These are phyloP conservation scores for Cephalopachus bancanus DNA, from an alignment of 2,797 vertebrate species.

Conservation along the genomic window DNA sequence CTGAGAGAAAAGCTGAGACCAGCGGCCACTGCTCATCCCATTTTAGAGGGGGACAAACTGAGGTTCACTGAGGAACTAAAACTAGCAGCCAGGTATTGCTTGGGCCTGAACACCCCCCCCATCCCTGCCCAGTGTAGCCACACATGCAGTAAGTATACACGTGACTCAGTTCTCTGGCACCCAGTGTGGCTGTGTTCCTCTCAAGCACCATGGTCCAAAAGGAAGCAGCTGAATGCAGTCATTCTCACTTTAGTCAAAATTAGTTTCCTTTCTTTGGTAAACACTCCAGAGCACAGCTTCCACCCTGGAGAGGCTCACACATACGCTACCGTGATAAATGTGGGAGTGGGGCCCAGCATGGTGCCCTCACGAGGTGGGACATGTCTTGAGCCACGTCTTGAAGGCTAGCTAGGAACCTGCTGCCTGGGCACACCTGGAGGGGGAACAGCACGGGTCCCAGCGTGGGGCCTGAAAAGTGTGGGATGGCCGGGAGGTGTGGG, in stretches of 20 bases:
- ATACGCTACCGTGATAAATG: background rate
- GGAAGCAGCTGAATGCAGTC: background rate
- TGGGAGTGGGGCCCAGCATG: background rate
- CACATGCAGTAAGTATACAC: background rate
- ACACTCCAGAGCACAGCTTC: background rate
- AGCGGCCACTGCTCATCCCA: background rate
- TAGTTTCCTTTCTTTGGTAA: constrained; percentile 37
- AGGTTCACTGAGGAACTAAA: background rate
- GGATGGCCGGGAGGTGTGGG: background rate
- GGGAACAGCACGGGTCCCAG: background rate
- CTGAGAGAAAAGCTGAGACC: background rate
- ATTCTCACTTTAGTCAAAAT: constrained; percentile 62
- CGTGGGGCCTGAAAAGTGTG: background rate
- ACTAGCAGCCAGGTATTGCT: background rate
- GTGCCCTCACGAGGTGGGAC: background rate
- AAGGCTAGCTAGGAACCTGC: background rate
- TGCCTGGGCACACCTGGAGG: background rate
- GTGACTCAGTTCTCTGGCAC: background rate
- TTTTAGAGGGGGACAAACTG: background rate
- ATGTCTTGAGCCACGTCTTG: background rate
- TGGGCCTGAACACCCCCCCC: background rate
- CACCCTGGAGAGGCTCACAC: background rate
- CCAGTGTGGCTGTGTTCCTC: background rate
- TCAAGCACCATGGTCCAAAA: background rate
- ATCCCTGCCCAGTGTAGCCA: background rate